Evolutionary conservation across 2,797 vertebrate genomes (phyloP).

Genomic region (Hozukius guyotensis): DNA sequence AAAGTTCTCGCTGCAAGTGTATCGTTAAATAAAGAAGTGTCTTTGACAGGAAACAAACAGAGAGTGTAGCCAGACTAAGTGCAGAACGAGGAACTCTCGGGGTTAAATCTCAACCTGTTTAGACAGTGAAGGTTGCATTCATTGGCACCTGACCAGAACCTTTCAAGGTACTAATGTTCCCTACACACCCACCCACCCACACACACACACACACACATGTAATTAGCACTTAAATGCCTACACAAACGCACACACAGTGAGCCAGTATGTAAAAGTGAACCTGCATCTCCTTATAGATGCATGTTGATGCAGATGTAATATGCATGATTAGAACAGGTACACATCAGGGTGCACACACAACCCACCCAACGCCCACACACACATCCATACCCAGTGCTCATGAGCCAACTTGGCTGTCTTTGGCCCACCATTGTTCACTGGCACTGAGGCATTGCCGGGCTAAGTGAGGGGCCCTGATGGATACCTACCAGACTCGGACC

Average conservation of each 20-base stretch:
- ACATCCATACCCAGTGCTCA: conserved; percentile 28
- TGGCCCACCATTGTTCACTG: conserved; percentile 74
- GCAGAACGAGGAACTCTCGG: conserved; percentile 41
- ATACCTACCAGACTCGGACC: conserved; percentile 80
- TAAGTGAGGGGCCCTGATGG: conserved; percentile 86
- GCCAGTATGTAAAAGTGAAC: conserved; percentile 51
- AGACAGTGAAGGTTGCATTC: conserved; percentile 67
- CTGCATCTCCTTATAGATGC: conserved; percentile 65
- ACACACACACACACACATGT: conserved; percentile 18
- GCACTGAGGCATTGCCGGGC: conserved; percentile 77
- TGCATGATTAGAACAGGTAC: conserved; percentile 69
- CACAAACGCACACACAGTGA: conserved; percentile 18
- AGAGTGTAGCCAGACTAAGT: conserved; percentile 34
- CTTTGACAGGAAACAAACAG: conserved; percentile 64
- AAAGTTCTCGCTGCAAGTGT: conserved; percentile 68
- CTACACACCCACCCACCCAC: background rate
- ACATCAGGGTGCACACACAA: conserved; percentile 27
- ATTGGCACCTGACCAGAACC: conserved; percentile 72
- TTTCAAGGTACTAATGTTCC: conserved; percentile 57
- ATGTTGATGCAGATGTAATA: conserved; percentile 75
- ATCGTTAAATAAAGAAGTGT: conserved; percentile 63
- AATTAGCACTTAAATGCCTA: conserved; percentile 33
- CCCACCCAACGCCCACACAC: conserved; percentile 29
- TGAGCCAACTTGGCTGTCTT: conserved; percentile 70
- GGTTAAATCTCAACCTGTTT: conserved; percentile 64